Evolutionary conservation across 2,888 invertebrate genomes (phyloP).

Genomic region (Biston stratarius): DNA sequence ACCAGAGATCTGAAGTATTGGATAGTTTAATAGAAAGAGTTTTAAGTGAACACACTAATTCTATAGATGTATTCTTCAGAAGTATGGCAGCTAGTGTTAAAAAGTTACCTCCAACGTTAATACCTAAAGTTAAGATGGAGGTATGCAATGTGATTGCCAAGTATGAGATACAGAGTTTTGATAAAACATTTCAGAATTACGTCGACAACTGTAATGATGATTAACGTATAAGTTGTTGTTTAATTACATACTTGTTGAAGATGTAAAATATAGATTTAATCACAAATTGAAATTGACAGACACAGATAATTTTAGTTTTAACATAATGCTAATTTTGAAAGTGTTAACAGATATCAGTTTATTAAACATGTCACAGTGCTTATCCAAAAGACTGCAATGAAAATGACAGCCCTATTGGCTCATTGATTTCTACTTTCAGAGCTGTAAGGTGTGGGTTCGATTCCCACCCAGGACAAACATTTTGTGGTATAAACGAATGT

Average conservation of each 20-base stretch:
- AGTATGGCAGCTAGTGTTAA: slow-evolving; percentile 84
- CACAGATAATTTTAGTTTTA: too few species aligned
- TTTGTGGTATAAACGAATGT: too few species aligned
- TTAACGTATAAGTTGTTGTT: too few species aligned
- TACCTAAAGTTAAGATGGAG: slow-evolving; percentile 84
- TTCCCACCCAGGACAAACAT: too few species aligned
- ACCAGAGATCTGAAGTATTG: slow-evolving; percentile 70
- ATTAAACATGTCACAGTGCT: too few species aligned
- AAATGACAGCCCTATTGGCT: too few species aligned
- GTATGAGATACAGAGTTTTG: slow-evolving; percentile 83
- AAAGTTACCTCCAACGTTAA: slow-evolving; percentile 79
- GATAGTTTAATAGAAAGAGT: slow-evolving; percentile 80
- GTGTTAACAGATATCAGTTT: too few species aligned
- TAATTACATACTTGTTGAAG: not conserved
- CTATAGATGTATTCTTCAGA: slow-evolving; percentile 81
- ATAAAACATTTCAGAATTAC: slow-evolving; percentile 53
- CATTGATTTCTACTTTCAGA: too few species aligned
- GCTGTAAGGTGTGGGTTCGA: too few species aligned
- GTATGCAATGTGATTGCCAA: slow-evolving; percentile 83
- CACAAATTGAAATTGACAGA: not conserved
- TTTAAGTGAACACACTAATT: slow-evolving; percentile 79
- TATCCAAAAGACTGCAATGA: too few species aligned
- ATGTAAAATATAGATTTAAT: not conserved
- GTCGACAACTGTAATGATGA: too few species aligned
- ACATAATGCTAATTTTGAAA: too few species aligned